Percentiles rank a stretch among this genome's conserved stretches.
phyloP scores from a whole-genome alignment of 2,113 vertebrate species.

The Paramisgurnus dabryanus region DNA sequence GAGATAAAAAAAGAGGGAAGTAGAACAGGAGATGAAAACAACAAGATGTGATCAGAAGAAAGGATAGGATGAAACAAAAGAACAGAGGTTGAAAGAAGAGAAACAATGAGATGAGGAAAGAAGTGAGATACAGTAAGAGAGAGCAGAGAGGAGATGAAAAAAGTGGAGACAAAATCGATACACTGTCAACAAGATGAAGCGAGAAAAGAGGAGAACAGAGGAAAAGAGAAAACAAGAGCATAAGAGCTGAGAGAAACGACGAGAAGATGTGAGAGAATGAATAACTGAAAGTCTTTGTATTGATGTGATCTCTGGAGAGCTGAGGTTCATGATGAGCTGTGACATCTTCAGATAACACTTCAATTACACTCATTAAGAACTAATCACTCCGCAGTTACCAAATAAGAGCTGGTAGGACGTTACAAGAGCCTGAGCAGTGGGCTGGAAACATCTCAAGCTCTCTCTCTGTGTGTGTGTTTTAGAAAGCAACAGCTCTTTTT shows the following conservation, averaged over 20 bases:
- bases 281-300: too few relatives aligned
- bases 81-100: too few relatives aligned
- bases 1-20: too few relatives aligned
- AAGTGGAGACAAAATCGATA: not conserved
- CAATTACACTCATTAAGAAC: constrained; percentile 26
- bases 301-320: too few relatives aligned
- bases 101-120: too few relatives aligned
- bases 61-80: too few relatives aligned
- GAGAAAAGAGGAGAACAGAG: not conserved
- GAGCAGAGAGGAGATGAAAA: not conserved
- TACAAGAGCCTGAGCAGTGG: constrained; percentile 1
- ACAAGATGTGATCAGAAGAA: too few relatives aligned
- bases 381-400: constrained; percentile 6
- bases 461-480: not conserved
- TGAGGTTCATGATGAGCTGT: not conserved
- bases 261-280: not conserved
- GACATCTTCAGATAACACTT: constrained; percentile 32
- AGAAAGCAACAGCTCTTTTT: constrained; percentile 24
- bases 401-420: constrained; percentile 8
- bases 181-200: too few relatives aligned
- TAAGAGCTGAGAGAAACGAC: not conserved
- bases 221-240: not conserved
- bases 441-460: constrained; percentile 11
- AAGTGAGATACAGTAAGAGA: too few relatives aligned
- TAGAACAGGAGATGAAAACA: too few relatives aligned